A percentile compares a stretch with the other conserved stretches of the same genome.
phyloP scores from a whole-genome alignment of 2,797 vertebrate genomes.

The Apodemus agrarius region DNA sequence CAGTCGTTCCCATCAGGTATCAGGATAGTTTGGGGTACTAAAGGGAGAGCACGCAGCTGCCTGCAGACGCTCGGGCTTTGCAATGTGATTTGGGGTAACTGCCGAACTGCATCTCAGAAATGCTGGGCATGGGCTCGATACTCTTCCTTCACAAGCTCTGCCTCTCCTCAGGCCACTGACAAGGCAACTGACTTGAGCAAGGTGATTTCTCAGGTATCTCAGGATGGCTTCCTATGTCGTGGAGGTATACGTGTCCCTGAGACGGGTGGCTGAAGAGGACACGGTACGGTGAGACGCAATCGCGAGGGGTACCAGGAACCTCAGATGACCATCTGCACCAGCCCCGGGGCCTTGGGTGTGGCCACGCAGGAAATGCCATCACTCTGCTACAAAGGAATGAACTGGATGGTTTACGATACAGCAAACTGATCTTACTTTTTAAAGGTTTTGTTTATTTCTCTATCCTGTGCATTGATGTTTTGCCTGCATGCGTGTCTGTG shows the following conservation, averaged over 20 bases:
- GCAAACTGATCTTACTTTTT: background rate
- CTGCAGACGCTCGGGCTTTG: background rate
- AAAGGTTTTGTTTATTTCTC: background rate
- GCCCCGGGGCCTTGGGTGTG: rapidly evolving
- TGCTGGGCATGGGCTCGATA: background rate
- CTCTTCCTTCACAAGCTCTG: background rate
- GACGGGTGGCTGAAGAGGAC: background rate
- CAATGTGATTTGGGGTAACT: background rate
- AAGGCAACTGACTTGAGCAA: background rate
- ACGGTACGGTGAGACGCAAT: background rate
- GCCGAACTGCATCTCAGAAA: background rate
- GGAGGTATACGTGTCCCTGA: background rate
- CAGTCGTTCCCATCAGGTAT: background rate
- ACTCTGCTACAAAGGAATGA: background rate
- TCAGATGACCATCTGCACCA: rapidly evolving
- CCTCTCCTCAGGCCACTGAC: background rate
- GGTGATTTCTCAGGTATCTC: background rate
- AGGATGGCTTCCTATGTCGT: background rate
- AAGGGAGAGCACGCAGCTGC: background rate
- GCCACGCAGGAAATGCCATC: rapidly evolving
- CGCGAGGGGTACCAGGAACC: background rate
- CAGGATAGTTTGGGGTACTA: background rate
- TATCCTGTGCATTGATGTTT: background rate
- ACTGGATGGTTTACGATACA: background rate
- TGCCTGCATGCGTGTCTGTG: background rate